Conservation (phyloP, 2,888 invertebrate genomes). For the Parascotia fuliginaria region DNA sequence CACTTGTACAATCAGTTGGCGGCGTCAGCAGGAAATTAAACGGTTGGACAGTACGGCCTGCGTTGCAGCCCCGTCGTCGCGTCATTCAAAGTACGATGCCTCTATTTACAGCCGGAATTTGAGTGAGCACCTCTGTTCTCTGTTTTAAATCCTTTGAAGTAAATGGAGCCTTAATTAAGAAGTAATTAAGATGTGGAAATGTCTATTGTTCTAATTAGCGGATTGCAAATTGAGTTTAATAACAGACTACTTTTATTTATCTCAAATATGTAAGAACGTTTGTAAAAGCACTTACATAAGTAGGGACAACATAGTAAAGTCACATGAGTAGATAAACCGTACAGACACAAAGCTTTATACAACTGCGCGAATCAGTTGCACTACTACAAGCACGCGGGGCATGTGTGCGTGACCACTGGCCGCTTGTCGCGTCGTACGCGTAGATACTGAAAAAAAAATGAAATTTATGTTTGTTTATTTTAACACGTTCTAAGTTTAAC, state of each 20-base stretch:
- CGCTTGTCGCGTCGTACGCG: too few species aligned
- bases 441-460: too few species aligned
- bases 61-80: conserved; percentile 55
- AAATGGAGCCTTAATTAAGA: conserved; percentile 35
- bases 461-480: too few species aligned
- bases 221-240: neutral
- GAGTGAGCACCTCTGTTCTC: conserved; percentile 43
- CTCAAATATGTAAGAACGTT: neutral
- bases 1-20: conserved; percentile 61
- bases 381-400: too few species aligned
- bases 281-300: too few species aligned
- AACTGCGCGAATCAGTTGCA: too few species aligned
- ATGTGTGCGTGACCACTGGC: too few species aligned
- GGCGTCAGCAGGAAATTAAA: conserved; percentile 82
- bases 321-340: too few species aligned
- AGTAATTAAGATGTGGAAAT: conserved; percentile 23
- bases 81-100: conserved; percentile 63
- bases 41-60: conserved; percentile 60
- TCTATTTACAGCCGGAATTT: conserved; percentile 61
- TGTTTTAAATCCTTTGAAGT: conserved; percentile 31
- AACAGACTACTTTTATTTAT: neutral
- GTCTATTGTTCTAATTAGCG: neutral
- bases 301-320: too few species aligned
- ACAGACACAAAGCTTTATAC: too few species aligned
- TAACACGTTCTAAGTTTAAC: too few species aligned